Evolutionary conservation across 2,888 invertebrate genomes (phyloP), one percentile per base, ranked within the genome.

Genomic region (Poecilus cupreus): DNA sequence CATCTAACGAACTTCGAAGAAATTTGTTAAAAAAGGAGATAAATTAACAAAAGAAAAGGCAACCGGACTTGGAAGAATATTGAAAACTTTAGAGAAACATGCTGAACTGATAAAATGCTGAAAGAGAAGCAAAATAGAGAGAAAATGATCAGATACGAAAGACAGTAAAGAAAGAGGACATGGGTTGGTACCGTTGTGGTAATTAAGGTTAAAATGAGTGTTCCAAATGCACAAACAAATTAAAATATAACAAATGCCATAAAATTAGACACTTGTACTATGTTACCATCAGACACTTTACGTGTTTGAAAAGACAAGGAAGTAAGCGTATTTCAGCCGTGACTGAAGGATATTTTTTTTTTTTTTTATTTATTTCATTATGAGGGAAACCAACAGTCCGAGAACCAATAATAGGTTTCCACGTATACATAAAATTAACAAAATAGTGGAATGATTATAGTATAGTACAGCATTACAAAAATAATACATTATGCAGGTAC

Each of bases 231-330:
- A 18, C 51, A 13, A 51, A 13, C 2, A 51, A 13, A 51, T 6
- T 16, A 13, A 13, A 16, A 18, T 51, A 18, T 51, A 51, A 51
- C 51, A 51, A 13, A 16, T 46, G 46, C 46, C 46, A 46, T 46
- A 46, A 46, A 51, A 51, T 51, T 13, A 18, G 51, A 51, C 51
- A 51, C 18, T 51, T 51, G n/a, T n/a, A n/a, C n/a, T n/a, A n/a
- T n/a, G n/a, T n/a, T n/a, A n/a, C n/a, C n/a, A n/a, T n/a, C n/a
- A n/a, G n/a, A n/a, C n/a, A n/a, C n/a, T n/a, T n/a, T n/a, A n/a
- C n/a, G n/a, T n/a, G n/a, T n/a, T n/a, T n/a, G n/a, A n/a, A n/a
- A n/a, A n/a, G n/a, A n/a, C n/a, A n/a, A n/a, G n/a, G n/a, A n/a
- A n/a, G n/a, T n/a, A n/a, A n/a, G n/a, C n/a, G n/a, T n/a, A n/a